Base-by-base conservation (phyloP, 2,113 vertebrate species). In the Ctenodactylus gundi region DNA sequence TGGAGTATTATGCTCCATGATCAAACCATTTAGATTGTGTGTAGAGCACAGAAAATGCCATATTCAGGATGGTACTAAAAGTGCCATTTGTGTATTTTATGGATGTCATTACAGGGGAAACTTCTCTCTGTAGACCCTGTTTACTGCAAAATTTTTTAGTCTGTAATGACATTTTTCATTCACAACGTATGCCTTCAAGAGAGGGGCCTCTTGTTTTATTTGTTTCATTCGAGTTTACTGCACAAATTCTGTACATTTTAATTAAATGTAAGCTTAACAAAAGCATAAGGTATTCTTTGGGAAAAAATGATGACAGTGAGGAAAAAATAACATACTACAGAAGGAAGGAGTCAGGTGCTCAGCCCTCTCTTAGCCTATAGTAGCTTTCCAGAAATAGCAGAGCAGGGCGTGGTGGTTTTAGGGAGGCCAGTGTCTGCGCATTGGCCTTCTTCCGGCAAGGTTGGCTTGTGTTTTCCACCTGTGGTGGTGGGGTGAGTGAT, bases 21-120 rank as follows among this genome's bases (percentile, higher is more conserved):
- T 99, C 99, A 99, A 98, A 99, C 98, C 98, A 98, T 99, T 99
- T 99, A 99, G 98, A 98, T 98, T 98, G 98, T 98, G 98, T 99
- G 98, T 98, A 98, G 98, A 98, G 99, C 98, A 98, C 98, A 98
- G 98, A 98, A 99, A 99, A 99, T 99, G 98, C 99, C 99, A 98
- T 98, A 98, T 99, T 99, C 98, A 98, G 98, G 98, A 98, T 98
- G 98, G 98, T 98, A 98, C 98, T 99, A 98, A 98, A 99, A 98
- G 98, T 99, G 98, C 98, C 98, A 98, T 98, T 99, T 98, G 98
- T 98, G 98, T 98, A 98, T 98, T 99, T 99, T 98, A 99, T 98
- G 98, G 98, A 98, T 98, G 98, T 98, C 98, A 98, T 98, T 98
- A 98, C 98, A 97, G 98, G 97, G 98, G 98, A 98, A 98, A 98